A percentile compares a stretch with the other conserved stretches of the same genome.
Conservation (phyloP, 2,888 invertebrate species). For the Scaptomyza tumidula region DNA sequence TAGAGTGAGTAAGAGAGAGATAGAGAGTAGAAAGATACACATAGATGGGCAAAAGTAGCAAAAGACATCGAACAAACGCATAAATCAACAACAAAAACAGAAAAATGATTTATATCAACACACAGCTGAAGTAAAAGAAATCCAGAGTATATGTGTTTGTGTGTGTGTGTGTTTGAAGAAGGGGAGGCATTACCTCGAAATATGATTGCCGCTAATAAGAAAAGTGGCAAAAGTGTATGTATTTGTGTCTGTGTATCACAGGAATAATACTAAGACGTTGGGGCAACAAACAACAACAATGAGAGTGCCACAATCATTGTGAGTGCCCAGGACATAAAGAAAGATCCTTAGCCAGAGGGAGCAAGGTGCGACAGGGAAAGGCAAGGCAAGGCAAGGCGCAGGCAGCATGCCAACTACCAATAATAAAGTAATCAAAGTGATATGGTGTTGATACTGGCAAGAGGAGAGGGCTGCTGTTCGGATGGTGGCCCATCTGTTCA, state of each 20-base stretch:
- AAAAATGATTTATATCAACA: constrained; percentile 79
- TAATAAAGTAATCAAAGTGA: constrained; percentile 82
- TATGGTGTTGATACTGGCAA: constrained; percentile 67
- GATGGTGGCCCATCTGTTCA: constrained; percentile 9
- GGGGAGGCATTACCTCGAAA: constrained; percentile 29
- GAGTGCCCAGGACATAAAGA: constrained; percentile 45
- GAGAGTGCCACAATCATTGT: constrained; percentile 62
- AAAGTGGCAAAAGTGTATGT: constrained; percentile 60
- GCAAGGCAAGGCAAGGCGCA: constrained; percentile 1
- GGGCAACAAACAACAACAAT: constrained; percentile 27
- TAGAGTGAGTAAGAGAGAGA: constrained; percentile 8
- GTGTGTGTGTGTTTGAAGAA: background rate
- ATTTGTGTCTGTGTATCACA: constrained; percentile 25
- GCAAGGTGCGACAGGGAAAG: constrained; percentile 43
- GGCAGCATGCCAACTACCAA: constrained; percentile 60
- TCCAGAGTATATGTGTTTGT: background rate
- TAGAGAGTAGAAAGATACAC: background rate
- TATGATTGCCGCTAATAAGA: constrained; percentile 77
- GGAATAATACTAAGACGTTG: constrained; percentile 43
- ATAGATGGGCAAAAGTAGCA: constrained; percentile 26
- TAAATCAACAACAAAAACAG: constrained; percentile 83
- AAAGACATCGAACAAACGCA: constrained; percentile 80
- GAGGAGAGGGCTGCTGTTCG: background rate
- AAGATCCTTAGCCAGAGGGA: constrained; percentile 9
- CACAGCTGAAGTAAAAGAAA: constrained; percentile 2